Evolutionary conservation across 2,797 vertebrate genomes (phyloP).

Genomic region (Pangasius krempfi): DNA sequence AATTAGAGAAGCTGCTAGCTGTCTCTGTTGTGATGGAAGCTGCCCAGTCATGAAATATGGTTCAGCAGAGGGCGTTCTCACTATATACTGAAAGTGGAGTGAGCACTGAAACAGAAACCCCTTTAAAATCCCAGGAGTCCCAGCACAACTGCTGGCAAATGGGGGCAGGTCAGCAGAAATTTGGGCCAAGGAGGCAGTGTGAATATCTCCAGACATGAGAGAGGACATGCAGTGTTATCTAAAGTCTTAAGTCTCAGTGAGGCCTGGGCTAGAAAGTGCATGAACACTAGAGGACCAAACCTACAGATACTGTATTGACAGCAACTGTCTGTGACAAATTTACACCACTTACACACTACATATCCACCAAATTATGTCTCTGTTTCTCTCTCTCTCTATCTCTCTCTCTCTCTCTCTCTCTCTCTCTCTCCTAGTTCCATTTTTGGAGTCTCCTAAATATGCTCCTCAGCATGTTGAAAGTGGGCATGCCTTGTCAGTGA

Average conservation of each 20-base stretch:
- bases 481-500: conserved; percentile 76
- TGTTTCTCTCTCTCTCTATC: too few relatives aligned
- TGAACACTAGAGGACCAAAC: not conserved
- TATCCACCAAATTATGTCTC: not conserved
- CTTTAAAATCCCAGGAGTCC: not conserved
- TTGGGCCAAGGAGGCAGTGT: conserved; percentile 15
- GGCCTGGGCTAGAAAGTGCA: not conserved
- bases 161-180: conserved; percentile 16
- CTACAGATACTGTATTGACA: not conserved
- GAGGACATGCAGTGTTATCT: not conserved
- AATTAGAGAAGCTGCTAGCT: not conserved
- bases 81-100: not conserved
- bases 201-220: not conserved
- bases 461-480: conserved; percentile 80
- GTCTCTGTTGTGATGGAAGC: not conserved
- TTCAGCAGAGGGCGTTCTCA: not conserved
- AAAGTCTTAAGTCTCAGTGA: not conserved
- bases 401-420: not conserved
- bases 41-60: not conserved
- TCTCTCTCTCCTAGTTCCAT: conserved; percentile 77
- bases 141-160: not conserved
- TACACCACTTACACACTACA: not conserved
- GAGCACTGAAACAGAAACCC: conserved; percentile 18
- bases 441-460: conserved; percentile 90
- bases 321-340: not conserved